Percentiles rank a stretch among this genome's conserved stretches.
phyloP scores from a whole-genome alignment of 2,888 invertebrate genomes.

The Cataglyphis cursor region DNA sequence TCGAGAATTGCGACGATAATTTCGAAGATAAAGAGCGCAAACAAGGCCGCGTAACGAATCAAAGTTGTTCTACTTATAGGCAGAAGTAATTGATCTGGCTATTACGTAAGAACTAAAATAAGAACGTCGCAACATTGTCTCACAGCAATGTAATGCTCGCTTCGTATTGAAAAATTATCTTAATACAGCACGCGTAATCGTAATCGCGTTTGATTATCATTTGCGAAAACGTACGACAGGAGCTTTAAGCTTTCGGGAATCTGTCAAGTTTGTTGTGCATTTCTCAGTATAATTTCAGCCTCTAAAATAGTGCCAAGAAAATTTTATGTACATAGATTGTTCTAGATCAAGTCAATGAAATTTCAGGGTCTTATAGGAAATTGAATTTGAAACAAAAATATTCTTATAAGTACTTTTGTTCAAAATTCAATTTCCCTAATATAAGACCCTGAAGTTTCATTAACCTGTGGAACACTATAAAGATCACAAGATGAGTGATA shows the following conservation, averaged over 20 bases:
- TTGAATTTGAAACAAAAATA: no score
- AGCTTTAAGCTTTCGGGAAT: neutral
- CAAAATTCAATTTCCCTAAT: no score
- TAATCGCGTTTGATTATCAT: neutral
- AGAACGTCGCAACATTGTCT: slow-evolving; percentile 39
- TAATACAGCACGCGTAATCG: neutral
- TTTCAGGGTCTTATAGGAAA: no score
- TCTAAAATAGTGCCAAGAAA: neutral
- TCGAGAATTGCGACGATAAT: slow-evolving; percentile 36
- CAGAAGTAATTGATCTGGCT: slow-evolving; percentile 46
- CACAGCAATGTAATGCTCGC: slow-evolving; percentile 8
- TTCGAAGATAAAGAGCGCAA: slow-evolving; percentile 48
- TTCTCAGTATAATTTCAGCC: neutral
- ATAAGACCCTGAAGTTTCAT: no score
- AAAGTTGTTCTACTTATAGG: slow-evolving; percentile 40
- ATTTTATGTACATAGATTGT: neutral
- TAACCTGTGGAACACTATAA: no score
- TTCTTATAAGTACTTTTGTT: no score
- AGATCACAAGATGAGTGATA: no score
- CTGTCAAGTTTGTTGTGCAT: neutral
- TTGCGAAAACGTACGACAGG: neutral
- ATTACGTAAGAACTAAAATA: slow-evolving; percentile 35
- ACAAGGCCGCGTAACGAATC: slow-evolving; percentile 41
- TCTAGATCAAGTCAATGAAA: no score
- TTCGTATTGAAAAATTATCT: neutral